Conservation (phyloP, 2,888 invertebrate genomes). For the Tenthredo notha region DNA sequence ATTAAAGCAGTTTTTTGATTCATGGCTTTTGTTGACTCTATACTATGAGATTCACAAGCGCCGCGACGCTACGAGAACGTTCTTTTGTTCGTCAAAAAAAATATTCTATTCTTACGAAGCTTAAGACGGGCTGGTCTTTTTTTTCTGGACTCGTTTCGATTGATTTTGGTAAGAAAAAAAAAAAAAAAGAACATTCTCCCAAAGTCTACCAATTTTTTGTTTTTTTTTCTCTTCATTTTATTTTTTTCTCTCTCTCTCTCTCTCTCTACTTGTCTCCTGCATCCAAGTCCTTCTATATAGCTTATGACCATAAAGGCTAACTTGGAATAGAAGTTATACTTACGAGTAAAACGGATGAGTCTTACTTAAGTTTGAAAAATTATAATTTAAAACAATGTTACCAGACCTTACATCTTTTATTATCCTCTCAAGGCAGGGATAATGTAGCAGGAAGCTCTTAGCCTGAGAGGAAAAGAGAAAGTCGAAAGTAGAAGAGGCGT, state of each 20-base stretch:
- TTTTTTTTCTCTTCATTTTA: neutral
- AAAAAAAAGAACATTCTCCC: neutral
- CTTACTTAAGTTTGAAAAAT: constrained; percentile 50
- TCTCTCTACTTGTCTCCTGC: neutral
- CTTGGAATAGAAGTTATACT: constrained; percentile 17
- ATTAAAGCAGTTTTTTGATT: constrained; percentile 49
- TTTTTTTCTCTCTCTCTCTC: neutral
- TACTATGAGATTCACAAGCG: neutral
- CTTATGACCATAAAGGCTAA: no score
- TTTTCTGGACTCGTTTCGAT: constrained; percentile 16
- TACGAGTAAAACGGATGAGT: constrained; percentile 31
- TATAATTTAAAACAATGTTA: constrained; percentile 55
- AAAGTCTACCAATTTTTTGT: neutral
- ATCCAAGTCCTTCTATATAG: neutral
- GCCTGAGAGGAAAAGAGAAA: constrained; percentile 30
- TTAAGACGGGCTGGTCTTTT: neutral
- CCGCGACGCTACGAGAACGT: neutral
- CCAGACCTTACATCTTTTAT: constrained; percentile 53
- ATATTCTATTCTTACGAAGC: constrained; percentile 31
- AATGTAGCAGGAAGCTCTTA: constrained; percentile 56
- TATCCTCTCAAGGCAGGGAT: constrained; percentile 50
- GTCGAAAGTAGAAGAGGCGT: constrained; percentile 40
- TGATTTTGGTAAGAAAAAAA: constrained; percentile 20
- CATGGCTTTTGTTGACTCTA: constrained; percentile 48
- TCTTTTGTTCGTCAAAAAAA: constrained; percentile 47